These are phyloP conservation scores for Meleagris gallopavo DNA, from an alignment of 2,113 vertebrate genomes.

Conservation along the genomic window DNA sequence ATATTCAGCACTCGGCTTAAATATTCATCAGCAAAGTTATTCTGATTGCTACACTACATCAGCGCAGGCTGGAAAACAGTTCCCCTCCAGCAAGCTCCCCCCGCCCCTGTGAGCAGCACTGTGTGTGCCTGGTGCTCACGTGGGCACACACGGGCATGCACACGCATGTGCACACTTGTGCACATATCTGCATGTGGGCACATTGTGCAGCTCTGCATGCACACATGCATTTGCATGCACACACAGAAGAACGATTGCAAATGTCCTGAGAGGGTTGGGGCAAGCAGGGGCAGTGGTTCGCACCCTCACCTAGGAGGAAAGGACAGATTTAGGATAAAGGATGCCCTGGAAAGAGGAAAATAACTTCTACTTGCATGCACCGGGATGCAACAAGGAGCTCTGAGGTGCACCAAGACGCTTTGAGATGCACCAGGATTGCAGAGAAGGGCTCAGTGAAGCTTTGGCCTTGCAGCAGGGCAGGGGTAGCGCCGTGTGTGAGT, in stretches of 20 bases:
- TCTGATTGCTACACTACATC: constrained; percentile 65
- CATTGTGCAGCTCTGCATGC: not conserved
- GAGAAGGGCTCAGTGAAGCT: accelerated
- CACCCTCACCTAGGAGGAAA: too few species aligned
- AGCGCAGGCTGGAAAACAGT: not conserved
- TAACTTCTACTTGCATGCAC: not conserved
- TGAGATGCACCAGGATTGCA: accelerated
- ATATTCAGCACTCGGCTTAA: constrained; percentile 69
- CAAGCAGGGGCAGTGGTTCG: not conserved
- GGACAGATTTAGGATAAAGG: not conserved
- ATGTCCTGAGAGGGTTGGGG: accelerated
- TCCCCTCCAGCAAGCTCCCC: not conserved
- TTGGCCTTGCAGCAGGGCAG: not conserved
- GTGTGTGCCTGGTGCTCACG: accelerated
- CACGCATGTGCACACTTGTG: not conserved
- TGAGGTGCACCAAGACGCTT: not conserved
- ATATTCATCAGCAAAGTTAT: constrained; percentile 70
- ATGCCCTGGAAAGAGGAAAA: not conserved
- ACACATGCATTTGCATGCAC: accelerated
- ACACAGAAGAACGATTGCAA: accelerated
- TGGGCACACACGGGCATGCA: accelerated
- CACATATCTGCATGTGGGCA: accelerated
- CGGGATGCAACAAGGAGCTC: not conserved
- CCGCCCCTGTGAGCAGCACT: not conserved
- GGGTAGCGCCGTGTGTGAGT: accelerated